These are phyloP conservation scores for Globia sparganii DNA, from an alignment of 2,888 invertebrate species.

Conservation along the genomic window DNA sequence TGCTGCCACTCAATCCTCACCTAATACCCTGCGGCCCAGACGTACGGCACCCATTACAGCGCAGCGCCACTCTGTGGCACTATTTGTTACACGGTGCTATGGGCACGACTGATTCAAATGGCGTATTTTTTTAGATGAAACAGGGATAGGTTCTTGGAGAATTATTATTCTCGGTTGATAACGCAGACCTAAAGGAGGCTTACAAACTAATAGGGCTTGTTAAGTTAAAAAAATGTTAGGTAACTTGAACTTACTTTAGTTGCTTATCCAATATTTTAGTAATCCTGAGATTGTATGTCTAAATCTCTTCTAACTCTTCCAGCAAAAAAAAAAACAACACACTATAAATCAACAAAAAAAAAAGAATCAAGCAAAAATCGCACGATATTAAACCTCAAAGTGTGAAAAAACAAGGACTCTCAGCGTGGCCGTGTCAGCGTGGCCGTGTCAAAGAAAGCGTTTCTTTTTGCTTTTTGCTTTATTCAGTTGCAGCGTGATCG, in stretches of 20 bases:
- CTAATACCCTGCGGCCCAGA: constrained; percentile 42
- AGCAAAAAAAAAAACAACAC: neutral
- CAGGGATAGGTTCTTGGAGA: neutral
- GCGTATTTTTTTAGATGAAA: neutral
- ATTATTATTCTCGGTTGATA: neutral
- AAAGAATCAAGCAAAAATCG: neutral
- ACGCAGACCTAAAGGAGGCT: neutral
- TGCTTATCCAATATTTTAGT: neutral
- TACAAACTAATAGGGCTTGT: neutral
- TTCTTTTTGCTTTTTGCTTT: neutral
- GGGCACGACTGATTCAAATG: neutral
- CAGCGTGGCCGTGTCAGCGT: neutral
- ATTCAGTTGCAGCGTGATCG: constrained; percentile 5
- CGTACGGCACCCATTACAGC: constrained; percentile 46
- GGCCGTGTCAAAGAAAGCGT: neutral
- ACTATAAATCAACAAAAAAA: neutral
- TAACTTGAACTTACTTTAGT: neutral
- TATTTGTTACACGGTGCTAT: constrained; percentile 36
- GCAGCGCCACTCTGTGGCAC: constrained; percentile 21
- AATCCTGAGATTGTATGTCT: neutral
- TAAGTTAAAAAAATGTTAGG: neutral
- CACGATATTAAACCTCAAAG: constrained; percentile 12
- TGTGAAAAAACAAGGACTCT: neutral
- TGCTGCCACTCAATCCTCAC: constrained; percentile 30
- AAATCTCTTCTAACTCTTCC: neutral